phyloP scores from a whole-genome alignment of 1,140 invertebrate species.

The Venturia canescens region DNA sequence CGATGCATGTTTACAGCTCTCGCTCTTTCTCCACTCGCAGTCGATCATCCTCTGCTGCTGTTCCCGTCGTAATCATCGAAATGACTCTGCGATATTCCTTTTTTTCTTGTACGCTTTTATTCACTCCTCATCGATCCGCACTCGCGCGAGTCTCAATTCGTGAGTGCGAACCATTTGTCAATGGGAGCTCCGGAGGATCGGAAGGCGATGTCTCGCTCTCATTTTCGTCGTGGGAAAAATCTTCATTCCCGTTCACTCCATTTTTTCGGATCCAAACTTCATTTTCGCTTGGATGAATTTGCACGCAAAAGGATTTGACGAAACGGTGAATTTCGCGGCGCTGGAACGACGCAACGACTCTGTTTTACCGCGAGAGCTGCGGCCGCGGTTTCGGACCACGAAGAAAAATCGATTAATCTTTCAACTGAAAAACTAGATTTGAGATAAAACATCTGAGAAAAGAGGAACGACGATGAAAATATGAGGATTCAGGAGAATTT shows the following conservation, averaged over 20 bases:
- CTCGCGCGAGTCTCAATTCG: background rate
- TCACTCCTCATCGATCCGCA: slow-evolving; percentile 1
- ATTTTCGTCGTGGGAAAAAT: slow-evolving; percentile 22
- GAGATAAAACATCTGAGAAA: background rate
- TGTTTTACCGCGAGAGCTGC: too few relatives aligned
- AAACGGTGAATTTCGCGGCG: too few relatives aligned
- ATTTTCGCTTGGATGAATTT: background rate
- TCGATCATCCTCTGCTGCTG: background rate
- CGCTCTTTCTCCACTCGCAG: background rate
- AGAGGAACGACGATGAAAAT: too few relatives aligned
- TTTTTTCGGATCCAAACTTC: background rate
- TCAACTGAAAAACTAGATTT: background rate
- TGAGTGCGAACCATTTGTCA: slow-evolving; percentile 5
- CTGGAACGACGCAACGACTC: too few relatives aligned
- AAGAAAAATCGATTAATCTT: too few relatives aligned
- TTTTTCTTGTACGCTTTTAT: slow-evolving; percentile 9
- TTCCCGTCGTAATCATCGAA: slow-evolving; percentile 20
- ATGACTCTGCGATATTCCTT: background rate
- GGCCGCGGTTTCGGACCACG: too few relatives aligned
- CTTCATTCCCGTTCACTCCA: background rate
- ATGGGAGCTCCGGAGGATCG: background rate
- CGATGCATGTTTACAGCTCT: too few relatives aligned
- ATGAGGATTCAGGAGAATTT: too few relatives aligned
- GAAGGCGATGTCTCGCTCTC: background rate
- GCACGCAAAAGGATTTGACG: too few relatives aligned